Conservation (phyloP, 2,888 invertebrate genomes). For the Mystacides longicornis region DNA sequence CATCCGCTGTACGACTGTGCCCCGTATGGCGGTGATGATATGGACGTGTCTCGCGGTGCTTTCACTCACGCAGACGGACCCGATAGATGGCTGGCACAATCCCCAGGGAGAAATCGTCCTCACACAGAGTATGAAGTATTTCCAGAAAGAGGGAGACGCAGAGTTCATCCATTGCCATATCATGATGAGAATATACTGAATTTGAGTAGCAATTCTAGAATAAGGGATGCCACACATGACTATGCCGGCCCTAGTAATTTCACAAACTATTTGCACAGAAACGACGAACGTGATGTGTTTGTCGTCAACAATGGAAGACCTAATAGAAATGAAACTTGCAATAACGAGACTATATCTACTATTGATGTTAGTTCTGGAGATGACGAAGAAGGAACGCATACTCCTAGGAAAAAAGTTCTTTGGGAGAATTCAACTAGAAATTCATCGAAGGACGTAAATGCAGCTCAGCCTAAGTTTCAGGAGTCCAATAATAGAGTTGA, state of each 20-base stretch:
- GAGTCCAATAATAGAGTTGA: conserved; percentile 7
- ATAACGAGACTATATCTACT: conserved; percentile 24
- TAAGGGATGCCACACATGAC: conserved; percentile 14
- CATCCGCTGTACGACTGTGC: conserved; percentile 29
- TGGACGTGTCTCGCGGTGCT: conserved; percentile 1
- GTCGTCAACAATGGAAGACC: not conserved
- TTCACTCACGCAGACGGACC: conserved; percentile 15
- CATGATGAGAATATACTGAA: conserved; percentile 24
- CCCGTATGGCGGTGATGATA: conserved; percentile 4
- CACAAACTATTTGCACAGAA: conserved; percentile 20
- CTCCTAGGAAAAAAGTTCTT: conserved; percentile 15
- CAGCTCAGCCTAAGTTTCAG: not conserved
- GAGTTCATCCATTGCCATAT: conserved; percentile 19
- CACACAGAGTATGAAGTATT: conserved; percentile 13
- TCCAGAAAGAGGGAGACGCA: conserved; percentile 11
- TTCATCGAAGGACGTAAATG: not conserved
- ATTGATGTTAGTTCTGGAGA: conserved; percentile 49
- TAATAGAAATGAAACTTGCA: not conserved
- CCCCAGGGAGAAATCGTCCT: conserved; percentile 3
- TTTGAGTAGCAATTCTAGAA: conserved; percentile 21
- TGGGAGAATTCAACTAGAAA: conserved; percentile 11
- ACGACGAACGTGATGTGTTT: conserved; percentile 12
- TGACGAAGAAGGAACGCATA: conserved; percentile 35
- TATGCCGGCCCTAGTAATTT: conserved; percentile 21
- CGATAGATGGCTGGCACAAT: conserved; percentile 17